Conservation (phyloP, 53 echinoderm and acorn worm genomes). For the Luidia sarsii region DNA sequence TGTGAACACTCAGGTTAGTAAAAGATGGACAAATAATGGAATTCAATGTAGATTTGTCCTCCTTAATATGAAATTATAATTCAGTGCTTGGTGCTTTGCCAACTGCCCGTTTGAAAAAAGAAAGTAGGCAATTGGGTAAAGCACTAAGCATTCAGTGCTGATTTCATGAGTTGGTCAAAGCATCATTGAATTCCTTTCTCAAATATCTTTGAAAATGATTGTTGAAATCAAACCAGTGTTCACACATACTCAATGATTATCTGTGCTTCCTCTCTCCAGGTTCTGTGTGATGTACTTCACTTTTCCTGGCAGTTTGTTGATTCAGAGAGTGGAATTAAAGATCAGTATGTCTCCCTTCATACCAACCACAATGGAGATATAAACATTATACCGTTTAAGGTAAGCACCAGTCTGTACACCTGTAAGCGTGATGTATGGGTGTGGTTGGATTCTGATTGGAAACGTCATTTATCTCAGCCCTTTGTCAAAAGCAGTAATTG, state of each 20-base stretch:
- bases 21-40: neutral
- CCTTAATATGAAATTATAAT: neutral
- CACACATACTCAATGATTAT: too few relatives aligned
- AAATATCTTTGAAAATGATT: neutral
- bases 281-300: constrained; percentile 25
- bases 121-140: too few relatives aligned
- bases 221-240: too few relatives aligned
- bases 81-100: neutral
- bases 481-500: neutral
- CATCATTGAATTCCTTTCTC: neutral
- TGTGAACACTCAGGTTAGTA: constrained; percentile 41
- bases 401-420: too few relatives aligned
- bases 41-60: neutral
- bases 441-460: neutral
- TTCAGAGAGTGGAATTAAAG: constrained; percentile 52
- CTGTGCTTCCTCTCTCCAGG: constrained; percentile 33
- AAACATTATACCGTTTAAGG: constrained; percentile 40
- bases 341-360: constrained; percentile 40
- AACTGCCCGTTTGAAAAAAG: neutral
- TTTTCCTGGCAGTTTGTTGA: constrained; percentile 57
- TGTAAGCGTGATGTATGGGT: too few relatives aligned
- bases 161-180: neutral
- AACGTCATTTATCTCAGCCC: neutral
- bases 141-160: neutral
- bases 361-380: constrained; percentile 53